Evolutionary conservation across 1,140 invertebrate genomes (phyloP).

Genomic region (Euborellia annulipes): DNA sequence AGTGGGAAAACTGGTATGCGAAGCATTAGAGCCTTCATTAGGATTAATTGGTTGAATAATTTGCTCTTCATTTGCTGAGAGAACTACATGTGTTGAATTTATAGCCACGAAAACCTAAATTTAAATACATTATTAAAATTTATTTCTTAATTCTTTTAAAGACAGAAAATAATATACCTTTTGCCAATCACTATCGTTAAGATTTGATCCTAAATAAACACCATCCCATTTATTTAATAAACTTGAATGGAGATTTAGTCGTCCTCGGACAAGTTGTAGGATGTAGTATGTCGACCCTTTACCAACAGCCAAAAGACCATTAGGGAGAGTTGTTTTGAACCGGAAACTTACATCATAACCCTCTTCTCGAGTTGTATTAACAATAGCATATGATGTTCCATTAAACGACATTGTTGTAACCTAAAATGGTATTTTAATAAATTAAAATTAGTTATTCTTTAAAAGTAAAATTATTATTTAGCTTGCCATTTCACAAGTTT

Average conservation of each 20-base stretch:
- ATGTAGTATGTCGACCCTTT: constrained; percentile 68
- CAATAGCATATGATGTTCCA: constrained; percentile 49
- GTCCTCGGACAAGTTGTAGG: constrained; percentile 59
- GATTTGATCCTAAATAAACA: constrained; percentile 62
- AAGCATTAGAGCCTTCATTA: constrained; percentile 52
- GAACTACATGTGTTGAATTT: constrained; percentile 66
- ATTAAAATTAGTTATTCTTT: constrained; percentile 20
- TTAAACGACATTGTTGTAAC: constrained; percentile 70
- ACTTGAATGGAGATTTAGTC: constrained; percentile 70
- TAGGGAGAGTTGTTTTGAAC: constrained; percentile 77
- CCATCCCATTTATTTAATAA: constrained; percentile 78
- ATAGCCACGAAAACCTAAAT: constrained; percentile 60
- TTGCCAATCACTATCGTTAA: constrained; percentile 79
- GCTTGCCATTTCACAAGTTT: constrained; percentile 52
- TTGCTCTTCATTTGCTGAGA: constrained; percentile 74
- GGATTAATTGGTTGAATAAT: constrained; percentile 73
- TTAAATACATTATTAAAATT: constrained; percentile 4
- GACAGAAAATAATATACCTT: constrained; percentile 32
- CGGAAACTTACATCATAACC: constrained; percentile 76
- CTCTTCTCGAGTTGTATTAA: constrained; percentile 63
- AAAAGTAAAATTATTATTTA: constrained; percentile 8
- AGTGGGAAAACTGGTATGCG: constrained; percentile 60
- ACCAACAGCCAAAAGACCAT: constrained; percentile 71
- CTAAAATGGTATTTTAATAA: constrained; percentile 22
- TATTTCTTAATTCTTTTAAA: not conserved